Evolutionary conservation across 2,888 invertebrate genomes (phyloP).

Genomic region (Watsonalla cultraria): DNA sequence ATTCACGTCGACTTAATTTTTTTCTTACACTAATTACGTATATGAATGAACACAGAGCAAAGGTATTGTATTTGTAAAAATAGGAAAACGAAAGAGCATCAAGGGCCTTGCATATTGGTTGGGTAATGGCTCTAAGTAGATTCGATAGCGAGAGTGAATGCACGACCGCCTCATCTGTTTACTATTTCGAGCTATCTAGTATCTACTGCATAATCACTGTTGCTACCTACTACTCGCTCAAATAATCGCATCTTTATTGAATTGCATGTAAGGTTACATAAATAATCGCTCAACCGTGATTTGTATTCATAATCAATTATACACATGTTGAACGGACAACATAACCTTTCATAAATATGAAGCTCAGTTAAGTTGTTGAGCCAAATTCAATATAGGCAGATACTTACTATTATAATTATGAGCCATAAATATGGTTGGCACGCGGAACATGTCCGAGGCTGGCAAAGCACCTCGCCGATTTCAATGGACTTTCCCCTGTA

Average conservation of each 20-base stretch:
- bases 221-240: conserved; percentile 31
- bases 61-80: conserved; percentile 21
- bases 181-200: conserved; percentile 22
- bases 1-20: conserved; percentile 23
- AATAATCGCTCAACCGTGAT: conserved; percentile 13
- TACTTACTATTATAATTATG: conserved; percentile 47
- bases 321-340: conserved; percentile 17
- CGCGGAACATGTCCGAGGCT: conserved; percentile 33
- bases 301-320: conserved; percentile 25
- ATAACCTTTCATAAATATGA: conserved; percentile 29
- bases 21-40: conserved; percentile 25
- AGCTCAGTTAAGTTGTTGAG: conserved; percentile 27
- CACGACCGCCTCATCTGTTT: conserved; percentile 30
- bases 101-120: conserved; percentile 46
- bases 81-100: conserved; percentile 28
- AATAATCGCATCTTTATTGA: conserved; percentile 20
- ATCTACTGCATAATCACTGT: conserved; percentile 24
- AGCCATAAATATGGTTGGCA: conserved; percentile 50
- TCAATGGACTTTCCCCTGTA: conserved; percentile 41
- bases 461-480: conserved; percentile 24
- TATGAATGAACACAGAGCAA: conserved; percentile 12
- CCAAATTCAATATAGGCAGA: conserved; percentile 32
- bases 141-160: conserved; percentile 20
- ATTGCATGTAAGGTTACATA: conserved; percentile 10
- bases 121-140: conserved; percentile 32